phyloP scores from a whole-genome alignment of 2,797 vertebrate species.

The Spinus pinus region DNA sequence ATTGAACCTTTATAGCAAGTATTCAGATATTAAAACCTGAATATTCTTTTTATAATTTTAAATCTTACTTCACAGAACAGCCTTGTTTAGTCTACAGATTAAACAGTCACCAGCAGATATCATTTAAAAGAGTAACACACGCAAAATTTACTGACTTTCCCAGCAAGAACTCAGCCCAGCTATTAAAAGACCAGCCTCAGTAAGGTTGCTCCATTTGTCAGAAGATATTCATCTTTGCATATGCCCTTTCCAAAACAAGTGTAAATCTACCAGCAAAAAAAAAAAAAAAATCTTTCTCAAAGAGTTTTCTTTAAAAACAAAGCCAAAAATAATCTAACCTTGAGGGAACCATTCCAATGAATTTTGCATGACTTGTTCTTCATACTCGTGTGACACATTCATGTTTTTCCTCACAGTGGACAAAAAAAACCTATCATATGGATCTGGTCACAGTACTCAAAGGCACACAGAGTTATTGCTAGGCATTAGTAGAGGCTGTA shows the following conservation, averaged over 20 bases:
- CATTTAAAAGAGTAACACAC: not conserved
- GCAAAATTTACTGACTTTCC: not conserved
- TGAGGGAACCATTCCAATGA: not conserved
- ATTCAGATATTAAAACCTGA: slow-evolving; percentile 15
- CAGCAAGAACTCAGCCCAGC: not conserved
- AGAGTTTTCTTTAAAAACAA: not conserved
- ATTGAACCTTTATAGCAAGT: not conserved
- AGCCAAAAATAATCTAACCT: not conserved
- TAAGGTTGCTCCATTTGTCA: not conserved
- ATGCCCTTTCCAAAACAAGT: not conserved
- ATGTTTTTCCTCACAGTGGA: not conserved
- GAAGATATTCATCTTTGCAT: not conserved
- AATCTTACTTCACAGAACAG: slow-evolving; percentile 11
- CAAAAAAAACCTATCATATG: not conserved
- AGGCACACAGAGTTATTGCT: not conserved
- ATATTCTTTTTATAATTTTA: not conserved
- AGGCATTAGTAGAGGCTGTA: not conserved
- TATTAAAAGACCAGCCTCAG: not conserved
- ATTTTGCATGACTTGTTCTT: not conserved
- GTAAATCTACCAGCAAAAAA: not conserved
- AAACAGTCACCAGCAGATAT: not conserved
- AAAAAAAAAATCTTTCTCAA: not conserved
- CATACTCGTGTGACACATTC: not conserved
- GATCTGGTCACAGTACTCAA: not conserved
- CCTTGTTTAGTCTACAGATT: slow-evolving; percentile 25